Base-by-base conservation (phyloP, 2,797 vertebrate genomes). In the Threskiornis aethiopicus region DNA sequence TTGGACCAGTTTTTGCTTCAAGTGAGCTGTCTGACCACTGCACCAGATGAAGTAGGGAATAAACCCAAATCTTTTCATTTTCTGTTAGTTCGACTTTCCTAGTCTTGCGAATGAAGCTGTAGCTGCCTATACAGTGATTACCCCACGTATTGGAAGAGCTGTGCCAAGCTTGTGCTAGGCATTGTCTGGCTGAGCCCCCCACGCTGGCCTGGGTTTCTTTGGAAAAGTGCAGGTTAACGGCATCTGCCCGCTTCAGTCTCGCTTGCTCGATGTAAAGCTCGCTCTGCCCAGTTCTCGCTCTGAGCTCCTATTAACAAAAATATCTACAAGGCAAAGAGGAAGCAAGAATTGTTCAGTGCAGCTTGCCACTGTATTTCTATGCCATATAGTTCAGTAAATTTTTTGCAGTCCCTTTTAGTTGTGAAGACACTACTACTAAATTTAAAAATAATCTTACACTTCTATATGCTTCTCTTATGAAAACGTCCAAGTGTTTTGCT, bases 141-240 rank as follows among this genome's bases (percentile, higher is more conserved):
- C 29, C 13, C n/a, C 3, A 2, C 1, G 1, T 33, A 14, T 2
- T 46, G 28, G 29, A 20, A 33, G 31, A 29, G 13, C 21, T 24
- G 5, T n/a, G n/a, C 51, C 47, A n/a, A 66, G 44, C 13, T n/a
- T 41, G 55, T 26, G 46, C 57, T 64, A 39, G 10, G 26, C 5
- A 1, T 41, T 13, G 46, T 3, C 31, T 64, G 39, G 11, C 5
- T 19, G 28, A 80, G 51, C 16, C 11, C 13, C 6, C 2, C 20
- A 6, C 13, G 31, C n/a, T 52, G 31, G 41, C 58, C 20, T 5
- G 26, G 19, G 6, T 18, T 75, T 84, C 61, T 64, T 39, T 42
- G 49, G 58, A 39, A 90, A 90, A 37, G 44, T 12, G 13, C 58
- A 70, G 72, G n/a, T 57, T 18, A 72, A 2, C 0, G 8, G 25